phyloP scores from a whole-genome alignment of 2,888 invertebrate genomes.

The Agriotes lineatus region DNA sequence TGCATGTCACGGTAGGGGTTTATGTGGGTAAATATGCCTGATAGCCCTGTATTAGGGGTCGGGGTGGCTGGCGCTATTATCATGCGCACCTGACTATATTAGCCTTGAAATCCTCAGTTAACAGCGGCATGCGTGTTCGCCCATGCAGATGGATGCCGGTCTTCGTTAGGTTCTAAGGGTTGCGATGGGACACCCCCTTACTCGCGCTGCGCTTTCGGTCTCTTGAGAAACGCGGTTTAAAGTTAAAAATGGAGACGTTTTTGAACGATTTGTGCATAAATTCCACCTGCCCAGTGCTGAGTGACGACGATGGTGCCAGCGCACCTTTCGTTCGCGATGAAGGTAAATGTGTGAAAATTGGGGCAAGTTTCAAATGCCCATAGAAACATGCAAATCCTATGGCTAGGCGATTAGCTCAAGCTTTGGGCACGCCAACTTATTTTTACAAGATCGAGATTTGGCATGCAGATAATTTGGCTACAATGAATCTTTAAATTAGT shows the following conservation, averaged over 20 bases:
- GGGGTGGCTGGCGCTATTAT: slow-evolving; percentile 34
- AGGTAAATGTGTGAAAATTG: too few relatives aligned
- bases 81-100: slow-evolving; percentile 38
- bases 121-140: slow-evolving; percentile 21
- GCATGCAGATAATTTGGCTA: too few relatives aligned
- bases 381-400: too few relatives aligned
- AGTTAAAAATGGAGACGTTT: not conserved
- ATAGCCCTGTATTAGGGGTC: slow-evolving; percentile 28
- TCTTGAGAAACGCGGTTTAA: not conserved
- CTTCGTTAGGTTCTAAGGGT: not conserved
- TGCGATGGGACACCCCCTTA: not conserved
- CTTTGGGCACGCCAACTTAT: too few relatives aligned
- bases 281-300: not conserved
- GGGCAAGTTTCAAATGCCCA: too few relatives aligned
- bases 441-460: too few relatives aligned
- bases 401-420: too few relatives aligned
- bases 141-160: slow-evolving; percentile 18
- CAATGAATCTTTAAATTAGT: too few relatives aligned
- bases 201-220: not conserved
- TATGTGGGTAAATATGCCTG: slow-evolving; percentile 36
- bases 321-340: not conserved
- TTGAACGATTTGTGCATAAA: not conserved
- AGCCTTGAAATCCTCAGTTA: slow-evolving; percentile 31
- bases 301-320: not conserved
- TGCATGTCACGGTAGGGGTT: slow-evolving; percentile 28